Evolutionary conservation across 2,797 vertebrate species (phyloP).

Genomic region (Cyprinodon diabolis): DNA sequence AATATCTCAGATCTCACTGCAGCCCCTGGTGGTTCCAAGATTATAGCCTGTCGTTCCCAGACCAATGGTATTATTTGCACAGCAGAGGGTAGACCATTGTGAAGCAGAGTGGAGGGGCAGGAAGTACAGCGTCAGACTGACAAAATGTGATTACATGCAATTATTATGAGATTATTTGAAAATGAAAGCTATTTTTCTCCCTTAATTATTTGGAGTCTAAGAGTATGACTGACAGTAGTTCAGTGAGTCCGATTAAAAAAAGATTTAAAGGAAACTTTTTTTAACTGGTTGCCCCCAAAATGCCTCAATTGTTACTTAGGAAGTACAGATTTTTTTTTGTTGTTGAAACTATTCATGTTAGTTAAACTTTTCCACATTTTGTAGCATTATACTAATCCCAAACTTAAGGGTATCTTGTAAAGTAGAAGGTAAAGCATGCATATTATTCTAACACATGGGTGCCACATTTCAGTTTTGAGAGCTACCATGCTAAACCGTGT

Average conservation of each 20-base stretch:
- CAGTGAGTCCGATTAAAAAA: constrained; percentile 7
- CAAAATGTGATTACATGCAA: constrained; percentile 58
- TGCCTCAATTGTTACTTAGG: constrained; percentile 8
- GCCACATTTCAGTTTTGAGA: too few relatives aligned
- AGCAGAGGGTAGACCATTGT: constrained; percentile 55
- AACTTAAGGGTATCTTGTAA: not conserved
- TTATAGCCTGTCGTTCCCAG: constrained; percentile 65
- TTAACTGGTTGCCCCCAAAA: not conserved
- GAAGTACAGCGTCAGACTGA: constrained; percentile 48
- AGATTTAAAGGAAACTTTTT: not conserved
- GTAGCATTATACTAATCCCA: not conserved
- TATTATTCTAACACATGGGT: not conserved
- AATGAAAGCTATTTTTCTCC: constrained; percentile 46
- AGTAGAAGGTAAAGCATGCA: not conserved
- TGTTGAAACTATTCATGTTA: not conserved
- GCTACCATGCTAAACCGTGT: too few relatives aligned
- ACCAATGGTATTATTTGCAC: constrained; percentile 66
- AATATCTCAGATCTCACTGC: constrained; percentile 53
- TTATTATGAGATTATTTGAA: constrained; percentile 59
- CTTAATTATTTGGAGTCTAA: constrained; percentile 9
- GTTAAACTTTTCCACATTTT: not conserved
- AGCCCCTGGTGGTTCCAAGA: constrained; percentile 52
- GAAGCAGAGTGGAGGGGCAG: constrained; percentile 51
- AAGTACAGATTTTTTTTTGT: not conserved
- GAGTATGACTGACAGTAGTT: constrained; percentile 19